Base-by-base conservation (phyloP, 2,113 vertebrate species). In the Ictidomys tridecemlineatus region DNA sequence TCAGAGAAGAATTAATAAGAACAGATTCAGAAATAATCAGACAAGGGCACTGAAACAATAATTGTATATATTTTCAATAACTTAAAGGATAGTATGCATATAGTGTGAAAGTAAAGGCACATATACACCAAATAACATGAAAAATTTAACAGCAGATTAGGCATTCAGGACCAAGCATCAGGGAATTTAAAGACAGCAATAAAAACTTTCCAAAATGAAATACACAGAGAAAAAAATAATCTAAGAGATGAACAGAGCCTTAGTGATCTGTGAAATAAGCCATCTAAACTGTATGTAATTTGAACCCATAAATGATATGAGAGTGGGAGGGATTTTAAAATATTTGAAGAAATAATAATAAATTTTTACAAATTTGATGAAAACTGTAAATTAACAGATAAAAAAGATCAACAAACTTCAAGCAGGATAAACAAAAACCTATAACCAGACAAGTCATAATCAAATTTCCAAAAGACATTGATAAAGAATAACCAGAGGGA, bases 311-410 rank as follows among this genome's bases (percentile, higher is more conserved):
- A 93, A 65, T 67, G n/a, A 85, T 34, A 42, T 5, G 79, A n/a
- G 16, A 85, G 37, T 61, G 72, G 48, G 32, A 67, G 8, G 12
- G 28, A 77, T 42, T 42, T 65, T 28, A 85, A 93, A 91, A 37
- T 26, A 69, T 34, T 93, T 93, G 34, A 67, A 76, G n/a, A 85
- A 76, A 69, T 70, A 80, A 72, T 91, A n/a, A 39, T 20, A 83
- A 76, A n/a, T 6, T 69, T 91, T 61, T 56, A 2, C 45, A 91
- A 72, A 24, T 91, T 79, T 91, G 76, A 32, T 53, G 26, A 91
- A 70, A 69, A 79, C 34, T 22, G 30, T 80, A 56, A 34, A 91
- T 39, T 83, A 32, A 45, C 1, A 72, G 37, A 58, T 61, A 30
- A 5, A 73, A 24, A 65, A 39, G 48, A 42, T 72, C 70, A 76